These are phyloP conservation scores for Limnephilus rhombicus DNA, from an alignment of 2,888 invertebrate species.

Conservation along the genomic window DNA sequence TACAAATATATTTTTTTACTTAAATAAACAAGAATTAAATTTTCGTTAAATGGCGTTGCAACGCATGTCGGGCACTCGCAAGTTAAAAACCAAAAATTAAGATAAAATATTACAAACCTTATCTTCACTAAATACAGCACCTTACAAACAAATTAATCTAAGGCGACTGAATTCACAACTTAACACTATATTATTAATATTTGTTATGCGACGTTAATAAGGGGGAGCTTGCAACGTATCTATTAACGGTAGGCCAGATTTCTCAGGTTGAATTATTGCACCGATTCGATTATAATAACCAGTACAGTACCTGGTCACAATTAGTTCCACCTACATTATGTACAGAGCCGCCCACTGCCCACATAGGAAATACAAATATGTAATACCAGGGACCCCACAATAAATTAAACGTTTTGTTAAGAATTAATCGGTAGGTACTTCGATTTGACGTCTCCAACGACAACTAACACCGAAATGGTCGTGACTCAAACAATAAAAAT, in stretches of 20 bases:
- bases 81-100: too few species aligned
- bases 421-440: neutral
- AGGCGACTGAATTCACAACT: too few species aligned
- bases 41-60: too few species aligned
- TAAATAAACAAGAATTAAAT: too few species aligned
- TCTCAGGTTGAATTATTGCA: neutral
- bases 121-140: too few species aligned
- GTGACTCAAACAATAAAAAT: neutral
- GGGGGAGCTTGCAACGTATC: neutral
- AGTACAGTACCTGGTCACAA: neutral
- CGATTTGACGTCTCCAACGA: too few species aligned
- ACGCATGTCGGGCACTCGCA: too few species aligned
- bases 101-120: too few species aligned
- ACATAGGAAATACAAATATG: neutral
- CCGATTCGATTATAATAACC: neutral
- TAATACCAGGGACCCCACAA: neutral
- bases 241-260: neutral
- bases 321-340: neutral
- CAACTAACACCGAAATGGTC: neutral
- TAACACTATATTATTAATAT: too few species aligned
- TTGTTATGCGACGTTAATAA: too few species aligned
- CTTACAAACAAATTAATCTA: too few species aligned
- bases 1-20: too few species aligned
- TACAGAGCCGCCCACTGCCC: neutral
- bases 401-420: neutral